Evolutionary conservation across 2,888 invertebrate genomes (phyloP).

Genomic region (Eristalis arbustorum): DNA sequence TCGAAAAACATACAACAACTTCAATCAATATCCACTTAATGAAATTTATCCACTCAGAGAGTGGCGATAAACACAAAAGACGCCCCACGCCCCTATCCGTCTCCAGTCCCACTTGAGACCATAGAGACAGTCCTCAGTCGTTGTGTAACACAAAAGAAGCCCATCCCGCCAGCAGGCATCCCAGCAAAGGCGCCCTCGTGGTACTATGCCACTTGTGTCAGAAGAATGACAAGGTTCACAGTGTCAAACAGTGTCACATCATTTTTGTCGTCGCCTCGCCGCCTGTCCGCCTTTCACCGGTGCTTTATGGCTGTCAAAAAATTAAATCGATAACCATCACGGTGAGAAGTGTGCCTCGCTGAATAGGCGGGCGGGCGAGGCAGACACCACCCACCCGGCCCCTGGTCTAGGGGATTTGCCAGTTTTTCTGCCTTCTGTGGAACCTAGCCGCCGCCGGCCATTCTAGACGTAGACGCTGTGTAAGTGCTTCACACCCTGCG

Average conservation of each 20-base stretch:
- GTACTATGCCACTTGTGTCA: constrained; percentile 44
- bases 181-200: constrained; percentile 14
- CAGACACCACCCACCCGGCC: not conserved
- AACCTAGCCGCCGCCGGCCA: not conserved
- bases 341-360: constrained; percentile 4
- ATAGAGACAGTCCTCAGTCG: not conserved
- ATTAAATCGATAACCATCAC: constrained; percentile 64
- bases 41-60: constrained; percentile 34
- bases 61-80: constrained; percentile 22
- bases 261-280: not conserved
- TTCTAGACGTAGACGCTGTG: not conserved
- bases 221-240: constrained; percentile 45
- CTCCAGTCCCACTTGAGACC: not conserved
- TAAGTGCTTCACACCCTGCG: not conserved
- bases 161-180: constrained; percentile 11
- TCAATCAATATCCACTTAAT: constrained; percentile 64
- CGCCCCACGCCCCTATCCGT: not conserved
- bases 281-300: not conserved
- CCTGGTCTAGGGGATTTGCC: not conserved
- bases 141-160: not conserved
- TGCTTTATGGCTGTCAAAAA: constrained; percentile 53
- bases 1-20: not conserved
- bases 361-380: not conserved
- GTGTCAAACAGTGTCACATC: constrained; percentile 61
- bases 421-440: not conserved